Conservation (phyloP, 1,140 invertebrate genomes). For the Leptinotarsa lineolata region DNA sequence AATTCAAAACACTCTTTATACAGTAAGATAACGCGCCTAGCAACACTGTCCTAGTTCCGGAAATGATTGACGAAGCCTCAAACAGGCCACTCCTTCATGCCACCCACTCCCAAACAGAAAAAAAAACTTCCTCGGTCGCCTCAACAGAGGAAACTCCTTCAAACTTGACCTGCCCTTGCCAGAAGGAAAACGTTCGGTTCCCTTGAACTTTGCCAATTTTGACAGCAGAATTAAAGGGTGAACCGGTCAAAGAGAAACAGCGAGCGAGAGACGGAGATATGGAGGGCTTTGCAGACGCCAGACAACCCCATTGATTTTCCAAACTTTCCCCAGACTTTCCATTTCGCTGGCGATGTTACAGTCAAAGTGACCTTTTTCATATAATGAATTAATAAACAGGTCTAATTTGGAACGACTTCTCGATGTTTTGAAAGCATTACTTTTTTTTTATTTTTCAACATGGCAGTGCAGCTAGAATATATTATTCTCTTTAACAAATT, state of each 20-base stretch:
- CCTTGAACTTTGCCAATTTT: neutral
- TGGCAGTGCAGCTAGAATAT: no score
- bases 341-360: conserved; percentile 1
- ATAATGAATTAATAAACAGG: neutral
- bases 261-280: neutral
- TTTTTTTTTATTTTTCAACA: no score
- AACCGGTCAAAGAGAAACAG: neutral
- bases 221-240: neutral
- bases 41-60: no score
- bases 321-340: conserved; percentile 2
- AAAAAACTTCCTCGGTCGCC: neutral
- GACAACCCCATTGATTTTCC: conserved; percentile 5
- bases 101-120: neutral
- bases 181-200: neutral
- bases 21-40: no score
- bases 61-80: no score
- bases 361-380: neutral
- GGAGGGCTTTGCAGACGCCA: neutral
- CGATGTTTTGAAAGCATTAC: no score
- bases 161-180: conserved; percentile 2
- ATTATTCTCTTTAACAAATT: no score
- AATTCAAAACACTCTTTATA: no score
- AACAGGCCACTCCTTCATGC: no score
- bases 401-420: no score
- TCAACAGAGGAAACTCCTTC: neutral